Evolutionary conservation across 2,797 vertebrate species (phyloP).

Genomic region (Semotilus atromaculatus): DNA sequence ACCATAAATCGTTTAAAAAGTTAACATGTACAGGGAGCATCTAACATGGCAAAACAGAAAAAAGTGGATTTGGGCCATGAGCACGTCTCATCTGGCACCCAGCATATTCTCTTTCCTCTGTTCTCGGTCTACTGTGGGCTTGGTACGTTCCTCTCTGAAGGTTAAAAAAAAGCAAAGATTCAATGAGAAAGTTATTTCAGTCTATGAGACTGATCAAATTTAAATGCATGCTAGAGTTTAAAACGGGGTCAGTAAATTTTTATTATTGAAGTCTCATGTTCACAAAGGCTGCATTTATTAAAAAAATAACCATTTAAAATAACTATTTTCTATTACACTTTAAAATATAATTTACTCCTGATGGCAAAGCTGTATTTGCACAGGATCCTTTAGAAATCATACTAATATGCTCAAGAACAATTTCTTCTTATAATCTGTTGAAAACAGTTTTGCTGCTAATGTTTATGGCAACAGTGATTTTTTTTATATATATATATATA

Average conservation of each 20-base stretch:
- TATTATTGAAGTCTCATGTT: not conserved
- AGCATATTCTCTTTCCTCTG: slow-evolving; percentile 86
- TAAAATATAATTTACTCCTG: too few relatives aligned
- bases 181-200: not conserved
- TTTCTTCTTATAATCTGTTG: too few relatives aligned
- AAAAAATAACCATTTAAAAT: not conserved
- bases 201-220: not conserved
- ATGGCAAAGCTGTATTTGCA: not conserved
- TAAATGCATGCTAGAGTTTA: not conserved
- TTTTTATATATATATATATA: too few relatives aligned
- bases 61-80: slow-evolving; percentile 66
- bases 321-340: too few relatives aligned
- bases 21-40: slow-evolving; percentile 6
- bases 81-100: slow-evolving; percentile 83
- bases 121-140: slow-evolving; percentile 77
- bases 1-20: not conserved
- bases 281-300: not conserved
- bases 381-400: not conserved
- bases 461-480: too few relatives aligned
- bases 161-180: not conserved
- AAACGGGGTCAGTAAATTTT: not conserved
- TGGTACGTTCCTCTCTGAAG: slow-evolving; percentile 80
- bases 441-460: not conserved
- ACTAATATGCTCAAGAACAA: not conserved
- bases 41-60: not conserved